Percentiles rank a stretch among this genome's conserved stretches.
Evolutionary conservation across 92 coral and sea anemone species (phyloP).

Genomic region (Actinernus sp.): DNA sequence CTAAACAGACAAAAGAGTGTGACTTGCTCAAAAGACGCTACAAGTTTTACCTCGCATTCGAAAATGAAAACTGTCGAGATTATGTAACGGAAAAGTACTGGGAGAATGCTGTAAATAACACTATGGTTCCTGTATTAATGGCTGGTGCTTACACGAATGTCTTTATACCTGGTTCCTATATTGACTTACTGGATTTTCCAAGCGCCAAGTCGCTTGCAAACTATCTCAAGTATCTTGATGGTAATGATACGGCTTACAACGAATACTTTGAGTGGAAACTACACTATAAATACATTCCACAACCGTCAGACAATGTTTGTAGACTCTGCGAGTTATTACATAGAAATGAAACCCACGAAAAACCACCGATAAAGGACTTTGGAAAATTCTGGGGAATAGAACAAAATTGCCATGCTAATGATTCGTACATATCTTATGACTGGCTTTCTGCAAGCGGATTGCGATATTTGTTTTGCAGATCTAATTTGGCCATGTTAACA

Average conservation of each 20-base stretch:
- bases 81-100: constrained; percentile 63
- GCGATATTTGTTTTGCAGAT: too few relatives aligned
- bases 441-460: too few relatives aligned
- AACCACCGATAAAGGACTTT: constrained; percentile 17
- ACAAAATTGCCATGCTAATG: constrained; percentile 42
- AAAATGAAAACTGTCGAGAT: constrained; percentile 47
- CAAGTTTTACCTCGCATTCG: constrained; percentile 61
- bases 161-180: constrained; percentile 70
- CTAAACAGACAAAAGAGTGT: not conserved
- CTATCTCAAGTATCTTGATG: constrained; percentile 55
- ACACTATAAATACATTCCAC: not conserved
- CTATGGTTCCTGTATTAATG: constrained; percentile 38
- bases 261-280: constrained; percentile 68
- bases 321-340: constrained; percentile 38
- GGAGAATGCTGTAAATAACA: constrained; percentile 1
- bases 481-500: too few relatives aligned
- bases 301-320: constrained; percentile 9
- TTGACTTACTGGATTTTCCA: constrained; percentile 63
- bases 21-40: constrained; percentile 1
- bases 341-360: constrained; percentile 9
- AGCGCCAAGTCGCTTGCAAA: constrained; percentile 59
- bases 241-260: constrained; percentile 71
- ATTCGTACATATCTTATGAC: constrained; percentile 5
- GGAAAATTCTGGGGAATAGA: constrained; percentile 42
- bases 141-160: constrained; percentile 30